These are phyloP conservation scores for Mergus octosetaceus DNA, from an alignment of 2,797 vertebrate genomes.

Conservation along the genomic window DNA sequence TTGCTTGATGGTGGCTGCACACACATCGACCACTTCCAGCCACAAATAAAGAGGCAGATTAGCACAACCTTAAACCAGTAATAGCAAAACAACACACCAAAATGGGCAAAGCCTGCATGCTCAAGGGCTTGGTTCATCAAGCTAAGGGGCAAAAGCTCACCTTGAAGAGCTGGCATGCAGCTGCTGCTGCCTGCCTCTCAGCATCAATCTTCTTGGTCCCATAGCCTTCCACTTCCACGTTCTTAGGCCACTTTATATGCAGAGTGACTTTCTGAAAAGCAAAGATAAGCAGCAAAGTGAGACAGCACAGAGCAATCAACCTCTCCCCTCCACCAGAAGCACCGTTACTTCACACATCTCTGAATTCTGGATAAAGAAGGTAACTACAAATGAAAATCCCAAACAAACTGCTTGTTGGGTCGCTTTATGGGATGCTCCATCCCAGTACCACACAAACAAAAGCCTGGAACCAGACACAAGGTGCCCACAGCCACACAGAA, in stretches of 20 bases:
- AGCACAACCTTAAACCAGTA: fast-evolving
- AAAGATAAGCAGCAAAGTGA: background rate
- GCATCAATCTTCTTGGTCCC: conserved; percentile 88
- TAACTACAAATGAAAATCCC: background rate
- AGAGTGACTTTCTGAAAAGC: conserved; percentile 87
- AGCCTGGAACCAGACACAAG: background rate
- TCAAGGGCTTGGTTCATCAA: background rate
- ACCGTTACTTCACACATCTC: background rate
- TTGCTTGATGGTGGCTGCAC: background rate
- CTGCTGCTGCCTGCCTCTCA: conserved; percentile 89
- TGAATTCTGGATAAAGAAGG: background rate
- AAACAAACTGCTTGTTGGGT: fast-evolving
- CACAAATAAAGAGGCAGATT: background rate
- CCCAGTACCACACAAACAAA: background rate
- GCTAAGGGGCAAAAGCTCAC: conserved; percentile 67
- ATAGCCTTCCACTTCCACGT: conserved; percentile 88
- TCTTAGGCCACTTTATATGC: conserved; percentile 89
- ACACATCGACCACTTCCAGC: background rate
- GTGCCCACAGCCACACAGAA: background rate
- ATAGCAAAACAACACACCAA: no score
- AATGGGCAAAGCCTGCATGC: fast-evolving
- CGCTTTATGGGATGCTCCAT: fast-evolving
- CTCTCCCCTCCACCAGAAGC: background rate
- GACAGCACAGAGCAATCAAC: background rate
- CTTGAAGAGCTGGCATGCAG: conserved; percentile 90